Percentiles rank a stretch among this genome's conserved stretches.
These are phyloP conservation scores for Apistogramma diplotaenia DNA, from an alignment of 2,113 vertebrate species.

Conservation along the genomic window DNA sequence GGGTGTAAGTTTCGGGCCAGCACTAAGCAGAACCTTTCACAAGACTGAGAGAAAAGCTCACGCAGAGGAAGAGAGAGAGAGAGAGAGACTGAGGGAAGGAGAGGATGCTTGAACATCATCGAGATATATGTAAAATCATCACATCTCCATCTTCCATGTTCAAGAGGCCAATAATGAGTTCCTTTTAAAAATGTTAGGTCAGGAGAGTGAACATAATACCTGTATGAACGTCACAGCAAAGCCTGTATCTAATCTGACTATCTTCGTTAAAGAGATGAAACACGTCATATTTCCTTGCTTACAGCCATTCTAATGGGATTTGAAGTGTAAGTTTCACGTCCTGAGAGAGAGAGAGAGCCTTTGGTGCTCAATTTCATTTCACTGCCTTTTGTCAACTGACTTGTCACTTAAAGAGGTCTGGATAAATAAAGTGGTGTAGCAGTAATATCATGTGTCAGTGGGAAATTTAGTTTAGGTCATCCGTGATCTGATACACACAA, in stretches of 20 bases:
- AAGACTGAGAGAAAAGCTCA: constrained; percentile 42
- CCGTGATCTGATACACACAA: background rate
- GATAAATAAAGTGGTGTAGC: background rate
- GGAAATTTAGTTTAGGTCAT: background rate
- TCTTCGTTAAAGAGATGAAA: background rate
- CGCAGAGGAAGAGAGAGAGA: background rate
- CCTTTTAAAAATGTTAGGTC: background rate
- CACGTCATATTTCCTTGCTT: background rate
- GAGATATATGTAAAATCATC: constrained; percentile 29
- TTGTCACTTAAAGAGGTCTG: background rate
- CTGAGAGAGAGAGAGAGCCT: background rate
- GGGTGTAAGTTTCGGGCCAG: constrained; percentile 61
- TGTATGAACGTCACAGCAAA: background rate
- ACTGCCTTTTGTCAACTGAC: background rate
- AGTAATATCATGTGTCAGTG: background rate
- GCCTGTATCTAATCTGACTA: background rate
- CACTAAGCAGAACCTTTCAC: constrained; percentile 61
- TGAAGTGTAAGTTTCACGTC: background rate
- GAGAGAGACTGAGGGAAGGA: background rate
- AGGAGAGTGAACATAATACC: constrained; percentile 2
- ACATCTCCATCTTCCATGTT: background rate
- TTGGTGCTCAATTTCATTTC: background rate
- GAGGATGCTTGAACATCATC: background rate
- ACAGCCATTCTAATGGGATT: background rate
- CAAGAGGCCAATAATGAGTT: background rate